A percentile compares a stretch with the other conserved stretches of the same genome.
Evolutionary conservation across 1,140 invertebrate genomes (phyloP).

Genomic region (Mycetomoellerius zeteki): DNA sequence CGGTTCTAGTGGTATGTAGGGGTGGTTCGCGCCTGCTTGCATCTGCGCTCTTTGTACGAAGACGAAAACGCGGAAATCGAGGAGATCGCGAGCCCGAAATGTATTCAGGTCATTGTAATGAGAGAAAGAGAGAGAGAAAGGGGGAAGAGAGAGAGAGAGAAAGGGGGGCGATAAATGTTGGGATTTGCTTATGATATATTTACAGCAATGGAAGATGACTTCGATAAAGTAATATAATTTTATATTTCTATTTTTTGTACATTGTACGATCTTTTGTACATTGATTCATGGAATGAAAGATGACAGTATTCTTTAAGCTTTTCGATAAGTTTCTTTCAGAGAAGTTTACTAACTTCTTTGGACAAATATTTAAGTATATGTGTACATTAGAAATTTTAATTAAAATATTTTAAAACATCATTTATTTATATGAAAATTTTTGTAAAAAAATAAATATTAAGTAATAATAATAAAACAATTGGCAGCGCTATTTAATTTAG

Average conservation of each 20-base stretch:
- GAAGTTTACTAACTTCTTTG: not conserved
- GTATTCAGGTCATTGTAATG: conserved; percentile 7
- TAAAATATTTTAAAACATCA: not conserved
- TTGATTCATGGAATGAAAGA: conserved; percentile 1
- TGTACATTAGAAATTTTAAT: not conserved
- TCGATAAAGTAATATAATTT: not conserved
- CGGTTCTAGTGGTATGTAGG: not conserved
- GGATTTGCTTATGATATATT: not conserved
- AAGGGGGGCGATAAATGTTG: conserved; percentile 3
- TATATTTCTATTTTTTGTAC: not conserved
- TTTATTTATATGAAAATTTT: not conserved
- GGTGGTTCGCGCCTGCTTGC: conserved; percentile 26
- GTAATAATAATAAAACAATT: not conserved
- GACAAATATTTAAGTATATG: not conserved
- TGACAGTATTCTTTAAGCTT: not conserved
- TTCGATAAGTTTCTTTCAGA: not conserved
- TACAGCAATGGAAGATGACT: not conserved
- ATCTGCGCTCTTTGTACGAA: conserved; percentile 30
- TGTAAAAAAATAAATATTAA: not conserved
- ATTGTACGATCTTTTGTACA: not conserved
- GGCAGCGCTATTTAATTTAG: not conserved
- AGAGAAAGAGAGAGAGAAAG: conserved; percentile 1
- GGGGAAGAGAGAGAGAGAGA: not conserved
- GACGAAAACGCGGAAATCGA: conserved; percentile 17
- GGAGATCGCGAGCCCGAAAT: conserved; percentile 24